These are phyloP conservation scores for Venusia cambrica DNA, from an alignment of 2,888 invertebrate species.

Conservation along the genomic window DNA sequence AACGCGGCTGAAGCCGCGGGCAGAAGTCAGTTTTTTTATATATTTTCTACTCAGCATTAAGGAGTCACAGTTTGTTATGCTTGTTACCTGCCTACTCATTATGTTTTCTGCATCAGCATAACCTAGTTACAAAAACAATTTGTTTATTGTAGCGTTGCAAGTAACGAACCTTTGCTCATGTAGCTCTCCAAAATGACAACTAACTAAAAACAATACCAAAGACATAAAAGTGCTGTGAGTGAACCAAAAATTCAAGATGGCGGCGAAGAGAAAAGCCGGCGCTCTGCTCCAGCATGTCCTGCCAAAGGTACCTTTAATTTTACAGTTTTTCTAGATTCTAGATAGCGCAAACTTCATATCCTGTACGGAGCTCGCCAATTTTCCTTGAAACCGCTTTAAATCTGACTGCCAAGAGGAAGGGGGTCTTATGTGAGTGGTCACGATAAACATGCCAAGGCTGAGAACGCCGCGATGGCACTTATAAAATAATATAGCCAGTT, in stretches of 20 bases:
- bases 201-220: slow-evolving; percentile 62
- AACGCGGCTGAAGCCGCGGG: no score
- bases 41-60: neutral
- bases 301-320: slow-evolving; percentile 73
- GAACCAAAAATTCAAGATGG: slow-evolving; percentile 77
- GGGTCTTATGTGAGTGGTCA: slow-evolving; percentile 34
- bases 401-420: slow-evolving; percentile 11
- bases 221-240: slow-evolving; percentile 62
- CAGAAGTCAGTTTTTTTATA: no score
- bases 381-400: slow-evolving; percentile 10
- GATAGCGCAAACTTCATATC: slow-evolving; percentile 38
- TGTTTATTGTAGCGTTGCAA: slow-evolving; percentile 27
- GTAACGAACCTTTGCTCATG: slow-evolving; percentile 22
- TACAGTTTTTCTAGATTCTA: slow-evolving; percentile 37
- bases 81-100: slow-evolving; percentile 5
- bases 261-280: slow-evolving; percentile 78
- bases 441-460: slow-evolving; percentile 55
- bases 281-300: slow-evolving; percentile 83
- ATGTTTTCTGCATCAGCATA: slow-evolving; percentile 16
- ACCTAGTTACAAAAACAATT: slow-evolving; percentile 14
- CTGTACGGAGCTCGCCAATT: slow-evolving; percentile 21
- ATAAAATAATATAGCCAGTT: slow-evolving; percentile 51
- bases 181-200: slow-evolving; percentile 49
- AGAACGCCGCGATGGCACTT: slow-evolving; percentile 53
- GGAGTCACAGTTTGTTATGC: slow-evolving; percentile 4